Base-by-base conservation (phyloP, 23 tunicate genomes). In the Diplosoma virens region DNA sequence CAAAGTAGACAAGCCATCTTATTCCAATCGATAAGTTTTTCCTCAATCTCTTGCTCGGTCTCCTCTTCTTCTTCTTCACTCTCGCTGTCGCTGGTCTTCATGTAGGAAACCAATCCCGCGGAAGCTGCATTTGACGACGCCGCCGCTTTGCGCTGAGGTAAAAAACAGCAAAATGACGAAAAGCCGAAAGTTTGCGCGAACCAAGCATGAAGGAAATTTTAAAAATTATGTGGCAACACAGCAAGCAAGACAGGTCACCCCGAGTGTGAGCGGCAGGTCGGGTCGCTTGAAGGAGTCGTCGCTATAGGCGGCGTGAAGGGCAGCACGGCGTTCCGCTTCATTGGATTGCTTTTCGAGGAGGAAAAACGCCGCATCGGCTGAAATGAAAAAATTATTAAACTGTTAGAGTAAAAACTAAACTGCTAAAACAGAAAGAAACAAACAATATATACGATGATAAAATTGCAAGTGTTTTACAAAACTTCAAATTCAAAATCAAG, bases 1-100 rank as follows among this genome's bases (percentile, higher is more conserved):
- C 94, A 86, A 20, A 93, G 74, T 24, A 86, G 46, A 56, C 98
- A 86, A 47, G 89, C 82, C 58, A 93, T 24, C 58, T 93, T 86
- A 14, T 64, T 58, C 94, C 89, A 82, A 48, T 93, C 94, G 26
- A 84, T 65, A 33, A 93, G 63, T 32, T 82, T 82, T 28, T 86
- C 89, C 47, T 88, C 88, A 32, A 61, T 35, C 25, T 80, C 79
- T 25, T 92, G 81, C 11, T 75, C 79, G 11, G 67, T 83, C 20
- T 82, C 86, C 30, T 75, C 87, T 26, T 91, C 87, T 14, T 78
- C 88, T 14, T 78, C 88, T 1, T 79, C 89, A 21, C 76, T 67
- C 41, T 93, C 98, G 35, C 84, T 81, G 27, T 73, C 85, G 52
- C 81, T 81, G 4, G 74, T 52, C 56, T 79, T 72, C 80, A 71